These are phyloP conservation scores for Drosophila kambysellisi DNA, from an alignment of 2,888 invertebrate genomes.

Conservation along the genomic window DNA sequence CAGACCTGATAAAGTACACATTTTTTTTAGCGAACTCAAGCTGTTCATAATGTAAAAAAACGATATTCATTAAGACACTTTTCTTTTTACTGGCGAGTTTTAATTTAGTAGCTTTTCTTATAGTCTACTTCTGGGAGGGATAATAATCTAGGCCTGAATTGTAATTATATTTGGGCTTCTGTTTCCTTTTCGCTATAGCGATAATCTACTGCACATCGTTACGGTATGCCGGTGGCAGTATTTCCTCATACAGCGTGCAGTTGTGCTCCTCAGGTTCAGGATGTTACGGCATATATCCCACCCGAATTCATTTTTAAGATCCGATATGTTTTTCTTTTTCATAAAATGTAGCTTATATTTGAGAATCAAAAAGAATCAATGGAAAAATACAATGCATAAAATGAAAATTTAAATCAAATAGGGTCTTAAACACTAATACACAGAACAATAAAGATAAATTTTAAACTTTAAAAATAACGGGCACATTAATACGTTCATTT, in stretches of 20 bases:
- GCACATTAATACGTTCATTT: slow-evolving; percentile 82
- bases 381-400: slow-evolving; percentile 14
- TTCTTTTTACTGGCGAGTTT: background rate
- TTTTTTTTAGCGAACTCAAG: slow-evolving; percentile 25
- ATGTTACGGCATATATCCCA: slow-evolving; percentile 90
- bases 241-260: slow-evolving; percentile 90
- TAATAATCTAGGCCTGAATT: slow-evolving; percentile 92
- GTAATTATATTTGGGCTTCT: slow-evolving; percentile 89
- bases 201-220: slow-evolving; percentile 91
- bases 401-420: slow-evolving; percentile 12
- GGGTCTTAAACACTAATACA: slow-evolving; percentile 7
- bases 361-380: slow-evolving; percentile 8
- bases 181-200: slow-evolving; percentile 87
- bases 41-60: slow-evolving; percentile 7
- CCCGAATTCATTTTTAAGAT: slow-evolving; percentile 89
- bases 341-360: slow-evolving; percentile 8
- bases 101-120: background rate
- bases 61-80: background rate
- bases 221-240: slow-evolving; percentile 92
- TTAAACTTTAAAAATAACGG: slow-evolving; percentile 72
- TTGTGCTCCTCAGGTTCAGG: slow-evolving; percentile 85
- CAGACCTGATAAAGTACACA: slow-evolving; percentile 47
- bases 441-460: slow-evolving; percentile 5
- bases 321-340: slow-evolving; percentile 83
- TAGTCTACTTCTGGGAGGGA: slow-evolving; percentile 91